These are phyloP conservation scores for Hedychridium roseum DNA, from an alignment of 2,888 invertebrate genomes.

Conservation along the genomic window DNA sequence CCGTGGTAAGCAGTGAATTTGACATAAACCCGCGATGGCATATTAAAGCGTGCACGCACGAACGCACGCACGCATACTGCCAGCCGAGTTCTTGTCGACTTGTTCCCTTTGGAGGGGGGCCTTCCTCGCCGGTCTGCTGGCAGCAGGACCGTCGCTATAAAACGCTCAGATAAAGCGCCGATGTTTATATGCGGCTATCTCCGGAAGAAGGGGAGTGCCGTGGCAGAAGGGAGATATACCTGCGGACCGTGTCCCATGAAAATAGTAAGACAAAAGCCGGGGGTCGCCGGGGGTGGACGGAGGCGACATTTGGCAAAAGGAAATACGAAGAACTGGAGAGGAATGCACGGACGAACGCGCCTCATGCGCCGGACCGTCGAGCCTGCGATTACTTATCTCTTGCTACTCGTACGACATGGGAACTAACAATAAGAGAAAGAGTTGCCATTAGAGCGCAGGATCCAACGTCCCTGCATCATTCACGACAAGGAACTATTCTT, in stretches of 20 bases:
- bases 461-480: not conserved
- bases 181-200: constrained; percentile 56
- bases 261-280: constrained; percentile 54
- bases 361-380: constrained; percentile 20
- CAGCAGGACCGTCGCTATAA: constrained; percentile 42
- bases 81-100: too few species aligned
- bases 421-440: too few species aligned
- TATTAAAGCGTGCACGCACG: not conserved
- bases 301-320: constrained; percentile 13
- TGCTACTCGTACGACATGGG: not conserved
- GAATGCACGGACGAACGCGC: constrained; percentile 44
- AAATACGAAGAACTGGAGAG: constrained; percentile 40
- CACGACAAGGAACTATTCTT: too few species aligned
- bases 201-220: constrained; percentile 32
- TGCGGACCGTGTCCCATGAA: constrained; percentile 41
- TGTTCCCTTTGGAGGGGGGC: constrained; percentile 2
- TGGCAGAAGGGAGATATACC: constrained; percentile 34
- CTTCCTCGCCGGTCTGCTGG: constrained; percentile 15
- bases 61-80: not conserved
- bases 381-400: constrained; percentile 29
- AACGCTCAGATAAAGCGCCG: constrained; percentile 56
- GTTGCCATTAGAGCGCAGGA: too few species aligned
- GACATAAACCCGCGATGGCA: not conserved
- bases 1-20: constrained; percentile 1
- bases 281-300: constrained; percentile 42